A percentile compares a stretch with the other conserved stretches of the same genome.
These are phyloP conservation scores for Hexactinellida sp. DNA, from an alignment of 37 sponge, comb jelly and placozoan species.

Conservation along the genomic window DNA sequence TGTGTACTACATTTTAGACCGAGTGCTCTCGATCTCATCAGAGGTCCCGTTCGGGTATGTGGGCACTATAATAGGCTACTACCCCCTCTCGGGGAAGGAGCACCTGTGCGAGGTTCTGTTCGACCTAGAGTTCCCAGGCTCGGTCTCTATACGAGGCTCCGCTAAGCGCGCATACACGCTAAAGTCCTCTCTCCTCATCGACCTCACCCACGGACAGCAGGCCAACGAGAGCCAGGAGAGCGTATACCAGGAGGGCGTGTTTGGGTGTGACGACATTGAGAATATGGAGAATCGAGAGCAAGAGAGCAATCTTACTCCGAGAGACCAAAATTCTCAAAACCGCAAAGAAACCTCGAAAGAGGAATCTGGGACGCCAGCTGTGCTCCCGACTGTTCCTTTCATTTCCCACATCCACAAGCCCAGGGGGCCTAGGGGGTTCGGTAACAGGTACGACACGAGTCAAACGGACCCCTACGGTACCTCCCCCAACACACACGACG, in stretches of 20 bases:
- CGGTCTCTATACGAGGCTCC: constrained; percentile 38
- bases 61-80: constrained; percentile 69
- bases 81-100: background rate
- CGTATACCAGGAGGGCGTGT: background rate
- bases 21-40: constrained; percentile 67
- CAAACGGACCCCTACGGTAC: background rate
- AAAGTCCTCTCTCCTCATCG: constrained; percentile 53
- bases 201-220: constrained; percentile 48
- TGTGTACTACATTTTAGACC: constrained; percentile 62
- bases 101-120: constrained; percentile 62
- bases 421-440: background rate
- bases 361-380: background rate
- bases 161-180: constrained; percentile 55
- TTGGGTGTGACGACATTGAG: background rate
- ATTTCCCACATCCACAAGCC: background rate
- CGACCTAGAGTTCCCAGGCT: constrained; percentile 83
- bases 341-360: background rate
- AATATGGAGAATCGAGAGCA: background rate
- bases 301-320: background rate
- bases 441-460: background rate
- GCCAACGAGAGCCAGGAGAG: background rate
- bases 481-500: background rate
- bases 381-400: background rate
- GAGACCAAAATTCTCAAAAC: background rate
- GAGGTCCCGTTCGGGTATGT: constrained; percentile 74